These are phyloP conservation scores for Cryptoprocta ferox DNA, from an alignment of 2,797 vertebrate species.

Conservation along the genomic window DNA sequence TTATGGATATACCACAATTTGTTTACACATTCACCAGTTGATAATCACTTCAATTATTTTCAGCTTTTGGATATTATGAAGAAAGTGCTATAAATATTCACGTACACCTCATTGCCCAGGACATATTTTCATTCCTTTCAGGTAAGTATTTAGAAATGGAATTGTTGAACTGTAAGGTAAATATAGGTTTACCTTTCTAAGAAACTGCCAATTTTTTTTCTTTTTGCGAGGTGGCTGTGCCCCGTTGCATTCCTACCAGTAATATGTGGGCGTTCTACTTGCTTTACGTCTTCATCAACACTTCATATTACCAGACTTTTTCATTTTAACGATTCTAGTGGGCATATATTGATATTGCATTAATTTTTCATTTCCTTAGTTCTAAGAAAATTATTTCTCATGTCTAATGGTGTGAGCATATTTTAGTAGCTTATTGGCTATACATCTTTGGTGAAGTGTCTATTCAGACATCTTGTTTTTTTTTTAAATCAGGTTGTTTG, in stretches of 20 bases:
- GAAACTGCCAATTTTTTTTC: background rate
- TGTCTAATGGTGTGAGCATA: background rate
- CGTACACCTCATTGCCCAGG: background rate
- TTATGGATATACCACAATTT: background rate
- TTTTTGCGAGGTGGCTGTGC: background rate
- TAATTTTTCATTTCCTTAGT: background rate
- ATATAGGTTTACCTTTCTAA: background rate
- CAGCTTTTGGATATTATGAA: background rate
- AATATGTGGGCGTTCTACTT: background rate
- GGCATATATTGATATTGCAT: background rate
- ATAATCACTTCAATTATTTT: background rate
- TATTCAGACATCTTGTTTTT: background rate
- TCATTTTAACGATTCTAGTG: background rate
- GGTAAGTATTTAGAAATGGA: background rate
- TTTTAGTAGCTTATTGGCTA: background rate
- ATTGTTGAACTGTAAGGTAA: background rate
- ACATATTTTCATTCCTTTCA: background rate
- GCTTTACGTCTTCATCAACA: background rate
- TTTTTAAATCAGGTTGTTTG: background rate
- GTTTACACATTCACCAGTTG: background rate
- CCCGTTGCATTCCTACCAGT: background rate
- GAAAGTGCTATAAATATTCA: background rate
- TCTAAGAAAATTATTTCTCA: background rate
- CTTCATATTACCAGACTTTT: background rate
- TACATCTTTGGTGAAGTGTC: background rate